Conservation (phyloP, 1,140 invertebrate species). For the Macrocentrus cingulum region DNA sequence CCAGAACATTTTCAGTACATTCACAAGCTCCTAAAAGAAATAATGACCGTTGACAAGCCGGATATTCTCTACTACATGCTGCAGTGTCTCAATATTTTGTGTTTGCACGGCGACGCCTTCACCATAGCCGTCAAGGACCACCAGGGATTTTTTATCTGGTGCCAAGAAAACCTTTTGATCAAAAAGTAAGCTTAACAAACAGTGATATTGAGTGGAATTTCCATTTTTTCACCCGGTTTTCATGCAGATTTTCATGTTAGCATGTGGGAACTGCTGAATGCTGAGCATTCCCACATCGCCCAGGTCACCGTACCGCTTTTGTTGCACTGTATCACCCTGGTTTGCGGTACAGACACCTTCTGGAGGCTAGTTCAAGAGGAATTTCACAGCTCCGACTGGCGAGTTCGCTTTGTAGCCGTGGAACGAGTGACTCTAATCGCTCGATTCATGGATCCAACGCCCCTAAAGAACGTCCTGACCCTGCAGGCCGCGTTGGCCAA, state of each 20-base stretch:
- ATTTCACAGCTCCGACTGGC: constrained; percentile 90
- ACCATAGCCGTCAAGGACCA: constrained; percentile 86
- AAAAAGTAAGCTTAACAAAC: constrained; percentile 73
- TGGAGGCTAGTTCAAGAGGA: constrained; percentile 92
- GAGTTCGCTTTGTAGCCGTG: constrained; percentile 87
- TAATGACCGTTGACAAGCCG: constrained; percentile 81
- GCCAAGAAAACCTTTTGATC: constrained; percentile 93
- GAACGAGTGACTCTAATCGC: constrained; percentile 91
- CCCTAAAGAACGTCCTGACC: constrained; percentile 78
- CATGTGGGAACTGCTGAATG: constrained; percentile 90
- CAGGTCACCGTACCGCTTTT: constrained; percentile 87
- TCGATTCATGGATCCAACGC: constrained; percentile 87
- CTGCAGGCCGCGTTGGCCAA: constrained; percentile 94
- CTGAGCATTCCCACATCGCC: constrained; percentile 90
- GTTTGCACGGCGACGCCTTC: constrained; percentile 91
- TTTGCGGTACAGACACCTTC: constrained; percentile 90
- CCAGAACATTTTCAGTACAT: constrained; percentile 92
- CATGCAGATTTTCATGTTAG: constrained; percentile 68
- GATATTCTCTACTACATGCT: constrained; percentile 94
- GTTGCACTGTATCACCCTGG: constrained; percentile 91
- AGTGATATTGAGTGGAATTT: background rate
- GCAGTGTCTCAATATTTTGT: constrained; percentile 87
- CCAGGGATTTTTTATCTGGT: constrained; percentile 95
- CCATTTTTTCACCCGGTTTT: too few species aligned
- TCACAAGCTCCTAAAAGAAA: constrained; percentile 84